phyloP scores from a whole-genome alignment of 1,140 invertebrate species.

The Littorina saxatilis region DNA sequence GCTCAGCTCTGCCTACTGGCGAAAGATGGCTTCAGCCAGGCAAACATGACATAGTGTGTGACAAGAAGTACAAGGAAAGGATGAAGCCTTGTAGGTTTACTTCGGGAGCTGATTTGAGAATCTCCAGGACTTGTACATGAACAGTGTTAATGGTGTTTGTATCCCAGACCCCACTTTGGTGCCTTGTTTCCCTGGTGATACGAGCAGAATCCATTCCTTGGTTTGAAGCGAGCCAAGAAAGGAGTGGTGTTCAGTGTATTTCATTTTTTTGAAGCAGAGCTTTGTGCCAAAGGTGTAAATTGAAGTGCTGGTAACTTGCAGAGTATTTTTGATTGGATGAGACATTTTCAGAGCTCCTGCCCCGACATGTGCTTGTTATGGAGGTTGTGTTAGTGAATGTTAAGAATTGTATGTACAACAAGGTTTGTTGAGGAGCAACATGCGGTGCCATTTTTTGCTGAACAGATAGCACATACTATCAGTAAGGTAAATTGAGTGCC shows the following conservation, averaged over 20 bases:
- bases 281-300: background rate
- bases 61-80: background rate
- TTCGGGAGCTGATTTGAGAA: background rate
- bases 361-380: too few relatives aligned
- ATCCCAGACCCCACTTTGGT: constrained; percentile 5
- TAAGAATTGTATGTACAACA: too few relatives aligned
- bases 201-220: too few relatives aligned
- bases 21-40: background rate
- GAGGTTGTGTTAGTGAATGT: too few relatives aligned
- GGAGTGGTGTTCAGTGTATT: background rate
- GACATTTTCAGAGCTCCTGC: too few relatives aligned
- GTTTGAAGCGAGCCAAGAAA: background rate
- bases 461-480: too few relatives aligned
- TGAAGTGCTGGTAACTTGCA: background rate
- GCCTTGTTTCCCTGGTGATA: background rate
- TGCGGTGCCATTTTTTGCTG: too few relatives aligned
- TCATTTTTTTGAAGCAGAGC: too few relatives aligned
- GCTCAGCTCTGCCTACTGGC: background rate
- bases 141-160: too few relatives aligned
- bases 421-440: too few relatives aligned
- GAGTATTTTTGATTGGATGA: background rate
- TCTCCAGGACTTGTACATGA: background rate
- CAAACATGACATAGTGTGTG: background rate
- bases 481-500: too few relatives aligned
- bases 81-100: background rate